Percentiles rank a stretch among this genome's conserved stretches.
These are phyloP conservation scores for Centruroides sculpturatus DNA, from an alignment of 1,140 invertebrate genomes.

Conservation along the genomic window DNA sequence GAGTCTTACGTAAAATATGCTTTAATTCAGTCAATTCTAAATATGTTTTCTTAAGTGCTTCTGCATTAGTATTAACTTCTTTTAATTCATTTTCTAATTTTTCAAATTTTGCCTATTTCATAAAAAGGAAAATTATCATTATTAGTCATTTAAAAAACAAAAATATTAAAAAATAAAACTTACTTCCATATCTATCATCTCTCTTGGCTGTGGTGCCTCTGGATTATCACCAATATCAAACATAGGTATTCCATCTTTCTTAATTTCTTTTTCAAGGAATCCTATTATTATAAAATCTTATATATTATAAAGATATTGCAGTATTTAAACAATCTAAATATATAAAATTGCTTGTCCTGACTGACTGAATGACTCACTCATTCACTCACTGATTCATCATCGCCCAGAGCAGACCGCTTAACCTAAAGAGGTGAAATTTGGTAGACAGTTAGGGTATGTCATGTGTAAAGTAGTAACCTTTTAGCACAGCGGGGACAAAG, in stretches of 20 bases:
- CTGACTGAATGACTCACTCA: too few relatives aligned
- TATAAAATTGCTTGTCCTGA: too few relatives aligned
- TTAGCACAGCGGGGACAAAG: too few relatives aligned
- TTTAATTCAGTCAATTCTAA: slow-evolving; percentile 73
- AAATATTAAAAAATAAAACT: slow-evolving; percentile 4
- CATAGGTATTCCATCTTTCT: slow-evolving; percentile 88
- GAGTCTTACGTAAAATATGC: slow-evolving; percentile 40
- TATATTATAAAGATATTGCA: too few relatives aligned
- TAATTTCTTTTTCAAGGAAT: slow-evolving; percentile 90
- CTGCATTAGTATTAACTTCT: slow-evolving; percentile 41
- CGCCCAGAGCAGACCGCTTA: too few relatives aligned
- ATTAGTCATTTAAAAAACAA: too few relatives aligned
- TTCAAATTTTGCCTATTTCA: slow-evolving; percentile 31
- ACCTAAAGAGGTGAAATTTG: too few relatives aligned
- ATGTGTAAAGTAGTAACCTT: too few relatives aligned
- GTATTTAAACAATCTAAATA: too few relatives aligned
- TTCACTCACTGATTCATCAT: too few relatives aligned
- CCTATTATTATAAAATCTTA: slow-evolving; percentile 24
- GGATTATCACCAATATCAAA: slow-evolving; percentile 78
- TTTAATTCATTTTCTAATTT: slow-evolving; percentile 34
- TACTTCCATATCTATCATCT: slow-evolving; percentile 92
- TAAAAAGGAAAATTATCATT: background rate
- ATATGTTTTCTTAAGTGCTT: slow-evolving; percentile 40
- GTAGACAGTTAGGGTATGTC: too few relatives aligned
- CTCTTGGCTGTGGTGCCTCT: slow-evolving; percentile 86